A percentile compares a stretch with the other conserved stretches of the same genome.
Evolutionary conservation across 2,888 invertebrate genomes (phyloP).

Genomic region (Perizoma affinitatum): DNA sequence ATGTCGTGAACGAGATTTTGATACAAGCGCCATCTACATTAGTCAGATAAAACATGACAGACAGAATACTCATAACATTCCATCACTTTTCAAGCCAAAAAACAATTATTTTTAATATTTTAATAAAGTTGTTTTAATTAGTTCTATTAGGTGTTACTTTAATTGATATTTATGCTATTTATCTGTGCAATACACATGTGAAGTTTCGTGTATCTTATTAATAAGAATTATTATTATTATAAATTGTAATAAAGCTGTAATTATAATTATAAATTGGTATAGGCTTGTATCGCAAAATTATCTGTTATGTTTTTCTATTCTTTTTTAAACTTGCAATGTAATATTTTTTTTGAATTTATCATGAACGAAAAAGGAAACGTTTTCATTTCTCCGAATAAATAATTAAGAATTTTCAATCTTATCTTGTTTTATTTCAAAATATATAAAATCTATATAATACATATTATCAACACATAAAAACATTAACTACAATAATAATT

Average conservation of each 20-base stretch:
- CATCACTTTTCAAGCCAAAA: conserved; percentile 55
- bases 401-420: conserved; percentile 71
- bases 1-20: too few species aligned
- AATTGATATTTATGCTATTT: conserved; percentile 72
- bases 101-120: conserved; percentile 46
- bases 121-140: conserved; percentile 55
- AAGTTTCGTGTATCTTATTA: conserved; percentile 65
- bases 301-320: conserved; percentile 70
- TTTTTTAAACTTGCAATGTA: conserved; percentile 54
- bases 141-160: conserved; percentile 58
- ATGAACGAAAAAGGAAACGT: conserved; percentile 63
- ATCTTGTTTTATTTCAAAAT: conserved; percentile 57
- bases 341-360: conserved; percentile 60
- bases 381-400: conserved; percentile 80
- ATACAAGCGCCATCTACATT: conserved; percentile 11
- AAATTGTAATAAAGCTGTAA: conserved; percentile 79
- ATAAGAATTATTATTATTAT: conserved; percentile 57
- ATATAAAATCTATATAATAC: conserved; percentile 5
- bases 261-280: conserved; percentile 66
- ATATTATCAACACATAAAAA: conserved; percentile 13
- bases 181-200: conserved; percentile 77
- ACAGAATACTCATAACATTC: conserved; percentile 56
- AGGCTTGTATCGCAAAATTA: conserved; percentile 72
- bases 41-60: conserved; percentile 45
- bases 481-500: too few species aligned